Base-by-base conservation (phyloP, 2,113 vertebrate species). In the Archilochus colubris region DNA sequence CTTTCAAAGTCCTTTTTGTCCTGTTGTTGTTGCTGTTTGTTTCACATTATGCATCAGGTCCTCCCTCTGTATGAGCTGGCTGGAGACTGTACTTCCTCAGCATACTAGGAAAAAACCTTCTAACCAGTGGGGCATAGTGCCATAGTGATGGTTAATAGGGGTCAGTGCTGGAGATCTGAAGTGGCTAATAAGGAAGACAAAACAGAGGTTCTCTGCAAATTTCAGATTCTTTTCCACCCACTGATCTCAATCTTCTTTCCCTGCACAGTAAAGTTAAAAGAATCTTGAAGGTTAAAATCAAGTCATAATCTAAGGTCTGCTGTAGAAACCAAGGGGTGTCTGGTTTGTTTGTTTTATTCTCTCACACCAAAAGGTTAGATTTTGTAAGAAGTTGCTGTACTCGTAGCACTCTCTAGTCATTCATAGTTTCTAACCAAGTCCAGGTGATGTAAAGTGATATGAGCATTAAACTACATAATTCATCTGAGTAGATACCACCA, bases 1-100 rank as follows among this genome's bases (percentile, higher is more conserved):
- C 54, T 84, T 93, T 95, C 96, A 84, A 74, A 75, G 70, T 73
- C 72, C 44, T 96, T 90, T 93, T 89, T 83, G 73, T 92, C 68
- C 72, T 82, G 66, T 86, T 76, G 20, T 74, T 88, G 84, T 87
- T 92, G 40, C 58, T 70, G 61, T 85, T 94, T 57, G 12, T 72
- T 96, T 91, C 53, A 64, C 25, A 18, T 51, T 62, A 28, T 46
- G 46, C 61, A 59, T 53, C 51, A n/a, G 72, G 63, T 85, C 72
- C 91, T 91, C 79, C 33, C 28, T 91, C 40, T 58, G 16, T 50
- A 12, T 0, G 2, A 54, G 48, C 44, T 20, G 5, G 44, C 91
- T 88, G 61, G 74, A 89, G 46, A 25, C 55, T 53, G 7, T 43
- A 38, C 44, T 93, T 55, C 61, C 59, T 74, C 64, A 91, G 58